Evolutionary conservation across 2,113 vertebrate species (phyloP).

Genomic region (Vanacampus margaritifer): DNA sequence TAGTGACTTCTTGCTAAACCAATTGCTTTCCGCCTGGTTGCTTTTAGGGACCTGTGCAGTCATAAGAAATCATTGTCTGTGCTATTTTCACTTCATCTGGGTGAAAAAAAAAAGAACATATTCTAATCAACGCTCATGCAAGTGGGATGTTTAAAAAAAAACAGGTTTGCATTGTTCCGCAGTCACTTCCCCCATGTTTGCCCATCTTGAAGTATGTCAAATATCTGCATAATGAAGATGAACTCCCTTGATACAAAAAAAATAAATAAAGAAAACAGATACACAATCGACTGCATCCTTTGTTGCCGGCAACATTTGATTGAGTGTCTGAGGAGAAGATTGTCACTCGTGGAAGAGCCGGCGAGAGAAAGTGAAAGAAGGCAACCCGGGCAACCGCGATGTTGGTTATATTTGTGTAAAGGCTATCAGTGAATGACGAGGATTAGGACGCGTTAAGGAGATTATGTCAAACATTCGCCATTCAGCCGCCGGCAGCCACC

Average conservation of each 20-base stretch:
- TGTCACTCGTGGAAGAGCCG: slow-evolving; percentile 62
- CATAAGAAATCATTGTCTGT: slow-evolving; percentile 5
- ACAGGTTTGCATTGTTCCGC: slow-evolving; percentile 1
- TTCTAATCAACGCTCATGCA: not conserved
- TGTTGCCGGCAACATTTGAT: slow-evolving; percentile 75
- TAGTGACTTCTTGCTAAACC: slow-evolving; percentile 68
- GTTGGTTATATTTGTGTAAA: slow-evolving; percentile 81
- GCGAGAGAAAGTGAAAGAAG: slow-evolving; percentile 71
- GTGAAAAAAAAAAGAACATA: not conserved
- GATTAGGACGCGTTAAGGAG: slow-evolving; percentile 82
- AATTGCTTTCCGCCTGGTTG: slow-evolving; percentile 53
- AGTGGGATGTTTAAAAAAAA: not conserved
- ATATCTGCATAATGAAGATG: slow-evolving; percentile 63
- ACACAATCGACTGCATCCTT: slow-evolving; percentile 70
- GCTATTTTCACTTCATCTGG: not conserved
- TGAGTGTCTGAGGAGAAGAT: slow-evolving; percentile 74
- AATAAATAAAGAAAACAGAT: slow-evolving; percentile 55
- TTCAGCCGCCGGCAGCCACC: slow-evolving; percentile 59
- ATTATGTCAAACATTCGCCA: slow-evolving; percentile 77
- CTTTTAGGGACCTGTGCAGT: slow-evolving; percentile 32
- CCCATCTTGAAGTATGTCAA: slow-evolving; percentile 45
- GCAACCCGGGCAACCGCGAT: slow-evolving; percentile 76
- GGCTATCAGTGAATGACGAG: slow-evolving; percentile 80
- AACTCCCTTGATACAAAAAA: slow-evolving; percentile 10
- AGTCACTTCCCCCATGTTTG: slow-evolving; percentile 24